Evolutionary conservation across 2,113 vertebrate species (phyloP), one percentile per base, ranked within the genome.

Genomic region (Polypterus senegalus): DNA sequence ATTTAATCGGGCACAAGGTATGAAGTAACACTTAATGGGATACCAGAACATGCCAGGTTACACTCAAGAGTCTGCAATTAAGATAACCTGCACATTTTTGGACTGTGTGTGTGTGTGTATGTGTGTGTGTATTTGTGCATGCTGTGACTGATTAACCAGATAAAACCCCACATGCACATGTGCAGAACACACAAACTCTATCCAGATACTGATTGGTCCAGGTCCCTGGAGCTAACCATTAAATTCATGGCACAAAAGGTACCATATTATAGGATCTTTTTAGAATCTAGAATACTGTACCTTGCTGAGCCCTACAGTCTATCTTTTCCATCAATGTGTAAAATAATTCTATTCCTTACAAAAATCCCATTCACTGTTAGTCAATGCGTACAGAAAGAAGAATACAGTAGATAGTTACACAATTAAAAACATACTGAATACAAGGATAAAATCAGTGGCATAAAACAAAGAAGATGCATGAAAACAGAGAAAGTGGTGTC

Each of bases 221-320:
- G 58, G 8, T 55, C 49, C 48, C 44, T 59, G 7, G 60, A 59
- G 48, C 8, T 57, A 44, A 10, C 57, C 46, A 47, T 54, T 51
- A 65, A 46, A 27, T 27, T 27, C 27, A 27, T 2, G 27, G 27
- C 27, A 27, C 27, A 27, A 27, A 27, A 27, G 27, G 27, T 27
- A 27, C 27, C 27, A 27, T 27, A 27, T 27, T 27, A 27, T 27
- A 27, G 27, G 27, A 27, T 27, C 27, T 54, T 53, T 3, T 45
- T 49, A 54, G n/a, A 45, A 49, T 45, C 46, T 46, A 60, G 63
- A 60, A 65, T 5, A 60, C 7, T 52, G 10, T 47, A 45, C 47
- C 55, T 59, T 45, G 46, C 48, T 60, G 27, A 58, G 46, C 58
- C 54, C 45, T 52, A 4, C 10, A 10, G 7, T 4, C 10, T 52